Base-by-base conservation (phyloP, 2,797 vertebrate species). In the Acestrorhynchus altus region DNA sequence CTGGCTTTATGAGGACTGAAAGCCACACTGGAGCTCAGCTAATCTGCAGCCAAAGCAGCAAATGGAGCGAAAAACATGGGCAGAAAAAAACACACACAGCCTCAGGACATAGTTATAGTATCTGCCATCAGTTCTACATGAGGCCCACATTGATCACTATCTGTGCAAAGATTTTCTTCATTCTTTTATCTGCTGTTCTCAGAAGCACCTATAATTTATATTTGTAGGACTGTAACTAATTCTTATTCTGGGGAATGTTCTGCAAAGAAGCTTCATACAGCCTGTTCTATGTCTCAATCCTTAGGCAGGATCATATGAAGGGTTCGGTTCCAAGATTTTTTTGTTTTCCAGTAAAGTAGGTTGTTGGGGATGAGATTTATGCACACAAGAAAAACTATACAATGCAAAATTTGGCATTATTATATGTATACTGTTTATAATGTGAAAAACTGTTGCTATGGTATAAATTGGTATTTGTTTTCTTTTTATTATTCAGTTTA, bases 71-170 rank as follows among this genome's bases (percentile, higher is more conserved):
- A 4, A 46, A 44, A 44, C 44, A 49, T 44, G 39, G 20, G 10
- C 22, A 65, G 22, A 66, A 12, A 22, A 31, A 54, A 31, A 54
- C 20, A n/a, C 35, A 20, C 61, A 67, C 65, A 47, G 42, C 22
- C 44, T 16, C 42, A 61, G 70, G 72, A 80, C 72, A 74, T 18
- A 26, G 59, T 72, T 72, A 80, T 60, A 80, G 81, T 78, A 66
- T 67, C 20, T 65, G 66, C 44, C 49, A 64, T 83, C 79, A 59
- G 57, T 46, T 35, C 18, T 78, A 20, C 47, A 63, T 79, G 54
- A 75, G 16, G 76, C 70, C 74, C 79, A 44, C 77, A 49, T 59
- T 80, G n/a, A 67, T 13, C 31, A 15, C 8, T 35, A n/a, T 67
- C 64, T 67, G n/a, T n/a, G 1, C 22, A 67, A 16, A 24, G 4